A percentile compares a stretch with the other conserved stretches of the same genome.
Evolutionary conservation across 92 coral and sea anemone genomes (phyloP).

Genomic region (Parazoanthus swiftii): DNA sequence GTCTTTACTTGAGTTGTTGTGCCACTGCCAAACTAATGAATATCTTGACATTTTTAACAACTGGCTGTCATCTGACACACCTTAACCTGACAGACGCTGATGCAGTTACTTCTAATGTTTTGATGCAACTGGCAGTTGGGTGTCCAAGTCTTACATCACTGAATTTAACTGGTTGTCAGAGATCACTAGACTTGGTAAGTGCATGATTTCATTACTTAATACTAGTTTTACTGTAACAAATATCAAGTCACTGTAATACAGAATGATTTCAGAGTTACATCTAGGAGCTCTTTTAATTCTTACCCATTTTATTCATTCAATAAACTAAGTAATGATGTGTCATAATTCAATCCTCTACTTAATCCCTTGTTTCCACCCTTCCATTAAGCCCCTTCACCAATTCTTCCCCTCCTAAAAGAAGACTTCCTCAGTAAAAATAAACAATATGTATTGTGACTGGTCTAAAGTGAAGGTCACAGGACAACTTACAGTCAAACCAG

Average conservation of each 20-base stretch:
- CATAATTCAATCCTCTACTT: too few species aligned
- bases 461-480: too few species aligned
- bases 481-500: too few species aligned
- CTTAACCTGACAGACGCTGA: background rate
- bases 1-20: background rate
- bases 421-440: too few species aligned
- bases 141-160: slow-evolving; percentile 23
- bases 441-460: too few species aligned
- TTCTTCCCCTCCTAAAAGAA: too few species aligned
- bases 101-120: background rate
- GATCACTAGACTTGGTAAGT: slow-evolving; percentile 19
- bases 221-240: background rate
- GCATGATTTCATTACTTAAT: background rate
- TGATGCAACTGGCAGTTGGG: slow-evolving; percentile 17
- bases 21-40: background rate
- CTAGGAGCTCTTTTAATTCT: background rate
- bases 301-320: too few species aligned
- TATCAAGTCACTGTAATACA: too few species aligned
- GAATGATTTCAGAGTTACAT: too few species aligned
- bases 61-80: slow-evolving; percentile 10
- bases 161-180: slow-evolving; percentile 9
- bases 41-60: slow-evolving; percentile 5
- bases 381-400: too few species aligned
- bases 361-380: too few species aligned
- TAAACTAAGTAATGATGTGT: too few species aligned